Evolutionary conservation across 1,140 invertebrate species (phyloP).

Genomic region (Halictus rubicundus): DNA sequence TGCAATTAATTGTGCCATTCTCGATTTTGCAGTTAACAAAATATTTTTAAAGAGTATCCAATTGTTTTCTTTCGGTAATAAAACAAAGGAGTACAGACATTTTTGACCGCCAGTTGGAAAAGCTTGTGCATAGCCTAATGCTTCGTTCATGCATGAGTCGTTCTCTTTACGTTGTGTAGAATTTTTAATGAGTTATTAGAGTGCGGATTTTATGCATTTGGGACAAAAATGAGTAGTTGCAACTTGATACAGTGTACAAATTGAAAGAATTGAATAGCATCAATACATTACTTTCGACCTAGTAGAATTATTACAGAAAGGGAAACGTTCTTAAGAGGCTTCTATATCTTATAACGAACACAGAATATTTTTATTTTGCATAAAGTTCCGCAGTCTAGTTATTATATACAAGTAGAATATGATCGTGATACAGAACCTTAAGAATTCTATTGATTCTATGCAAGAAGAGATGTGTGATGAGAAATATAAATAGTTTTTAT

Average conservation of each 20-base stretch:
- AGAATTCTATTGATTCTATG: slow-evolving; percentile 4
- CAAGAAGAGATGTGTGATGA: slow-evolving; percentile 22
- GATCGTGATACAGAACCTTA: not conserved
- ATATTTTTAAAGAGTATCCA: not conserved
- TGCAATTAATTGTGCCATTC: not conserved
- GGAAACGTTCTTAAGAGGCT: too few relatives aligned
- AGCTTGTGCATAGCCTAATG: not conserved
- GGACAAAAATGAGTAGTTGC: too few relatives aligned
- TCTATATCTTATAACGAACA: too few relatives aligned
- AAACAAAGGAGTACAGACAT: not conserved
- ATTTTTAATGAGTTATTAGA: not conserved
- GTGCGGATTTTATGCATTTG: too few relatives aligned
- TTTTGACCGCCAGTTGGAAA: not conserved
- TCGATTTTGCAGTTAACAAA: not conserved
- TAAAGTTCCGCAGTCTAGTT: too few relatives aligned
- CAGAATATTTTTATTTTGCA: too few relatives aligned
- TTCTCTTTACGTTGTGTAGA: not conserved
- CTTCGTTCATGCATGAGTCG: not conserved
- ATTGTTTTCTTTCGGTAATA: not conserved
- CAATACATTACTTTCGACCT: too few relatives aligned
- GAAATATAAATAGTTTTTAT: slow-evolving; percentile 33
- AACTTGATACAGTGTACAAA: too few relatives aligned
- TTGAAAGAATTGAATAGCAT: too few relatives aligned
- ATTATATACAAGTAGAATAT: not conserved
- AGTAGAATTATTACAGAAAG: too few relatives aligned